These are phyloP conservation scores for Pygocentrus nattereri DNA, from an alignment of 2,797 vertebrate species.

Conservation along the genomic window DNA sequence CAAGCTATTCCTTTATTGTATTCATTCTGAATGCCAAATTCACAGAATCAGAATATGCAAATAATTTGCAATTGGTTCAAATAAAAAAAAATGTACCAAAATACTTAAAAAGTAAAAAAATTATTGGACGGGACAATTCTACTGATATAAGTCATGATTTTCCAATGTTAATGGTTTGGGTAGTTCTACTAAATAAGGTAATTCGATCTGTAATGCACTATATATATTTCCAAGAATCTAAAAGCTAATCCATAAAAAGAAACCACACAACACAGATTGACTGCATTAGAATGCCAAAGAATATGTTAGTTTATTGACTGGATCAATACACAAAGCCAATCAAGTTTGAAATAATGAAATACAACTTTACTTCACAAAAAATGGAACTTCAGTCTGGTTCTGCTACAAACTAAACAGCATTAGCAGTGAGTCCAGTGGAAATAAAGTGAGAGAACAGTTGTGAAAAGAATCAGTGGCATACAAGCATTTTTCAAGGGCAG, in stretches of 20 bases:
- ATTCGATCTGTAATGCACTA: background rate
- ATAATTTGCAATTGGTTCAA: background rate
- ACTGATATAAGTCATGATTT: too few species aligned
- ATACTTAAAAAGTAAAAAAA: background rate
- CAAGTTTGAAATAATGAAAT: conserved; percentile 58
- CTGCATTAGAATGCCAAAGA: conserved; percentile 63
- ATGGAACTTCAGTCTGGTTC: conserved; percentile 62
- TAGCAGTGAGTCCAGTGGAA: conserved; percentile 68
- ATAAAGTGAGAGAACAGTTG: conserved; percentile 63
- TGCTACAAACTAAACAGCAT: conserved; percentile 74
- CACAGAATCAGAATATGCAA: background rate
- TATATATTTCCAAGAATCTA: background rate
- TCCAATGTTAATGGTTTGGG: too few species aligned
- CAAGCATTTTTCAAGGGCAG: conserved; percentile 67
- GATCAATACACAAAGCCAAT: conserved; percentile 59
- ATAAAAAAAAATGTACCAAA: background rate
- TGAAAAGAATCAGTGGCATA: conserved; percentile 43
- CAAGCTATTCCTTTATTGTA: background rate
- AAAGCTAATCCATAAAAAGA: conserved; percentile 64
- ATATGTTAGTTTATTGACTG: conserved; percentile 75
- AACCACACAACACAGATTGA: conserved; percentile 73
- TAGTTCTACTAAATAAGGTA: too few species aligned
- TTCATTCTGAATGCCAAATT: background rate
- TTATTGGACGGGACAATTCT: too few species aligned
- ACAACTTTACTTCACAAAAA: conserved; percentile 62